Conservation (phyloP, 2,113 vertebrate species). For the Lepisosteus osseus region DNA sequence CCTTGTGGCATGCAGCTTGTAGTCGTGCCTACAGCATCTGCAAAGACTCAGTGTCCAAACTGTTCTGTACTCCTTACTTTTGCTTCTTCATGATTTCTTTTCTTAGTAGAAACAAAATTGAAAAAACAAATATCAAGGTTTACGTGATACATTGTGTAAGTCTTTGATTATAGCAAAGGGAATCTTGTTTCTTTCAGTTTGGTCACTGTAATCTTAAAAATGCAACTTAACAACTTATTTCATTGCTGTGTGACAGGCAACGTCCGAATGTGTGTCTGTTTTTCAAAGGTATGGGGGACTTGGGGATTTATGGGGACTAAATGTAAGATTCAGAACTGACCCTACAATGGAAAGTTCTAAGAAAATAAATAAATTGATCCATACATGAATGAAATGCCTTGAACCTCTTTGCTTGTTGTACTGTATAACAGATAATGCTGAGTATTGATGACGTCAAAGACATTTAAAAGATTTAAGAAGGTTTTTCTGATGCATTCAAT, state of each 20-base stretch:
- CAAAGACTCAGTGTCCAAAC: conserved; percentile 22
- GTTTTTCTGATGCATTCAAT: too few relatives aligned
- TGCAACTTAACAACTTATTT: conserved; percentile 33
- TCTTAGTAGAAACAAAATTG: conserved; percentile 47
- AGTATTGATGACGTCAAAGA: too few relatives aligned
- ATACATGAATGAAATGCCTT: conserved; percentile 49
- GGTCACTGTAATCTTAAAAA: conserved; percentile 23
- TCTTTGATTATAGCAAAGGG: conserved; percentile 4
- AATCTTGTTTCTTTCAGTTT: conserved; percentile 14
- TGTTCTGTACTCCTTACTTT: conserved; percentile 45
- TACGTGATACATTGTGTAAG: conserved; percentile 47
- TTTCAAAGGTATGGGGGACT: conserved; percentile 40
- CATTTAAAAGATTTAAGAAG: too few relatives aligned
- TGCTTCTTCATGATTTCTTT: conserved; percentile 29
- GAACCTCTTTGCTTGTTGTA: conserved; percentile 28
- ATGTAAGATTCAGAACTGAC: conserved; percentile 57
- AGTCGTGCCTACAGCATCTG: conserved; percentile 22
- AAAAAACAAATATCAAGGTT: conserved; percentile 35
- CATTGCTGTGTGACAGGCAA: conserved; percentile 32
- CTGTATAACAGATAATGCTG: too few relatives aligned
- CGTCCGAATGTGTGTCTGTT: conserved; percentile 59
- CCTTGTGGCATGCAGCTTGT: conserved; percentile 25
- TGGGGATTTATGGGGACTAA: conserved; percentile 33
- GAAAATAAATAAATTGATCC: conserved; percentile 71
- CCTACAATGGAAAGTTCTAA: conserved; percentile 45